Evolutionary conservation across 2,888 invertebrate genomes (phyloP).

Genomic region (Drosophila paracracens): DNA sequence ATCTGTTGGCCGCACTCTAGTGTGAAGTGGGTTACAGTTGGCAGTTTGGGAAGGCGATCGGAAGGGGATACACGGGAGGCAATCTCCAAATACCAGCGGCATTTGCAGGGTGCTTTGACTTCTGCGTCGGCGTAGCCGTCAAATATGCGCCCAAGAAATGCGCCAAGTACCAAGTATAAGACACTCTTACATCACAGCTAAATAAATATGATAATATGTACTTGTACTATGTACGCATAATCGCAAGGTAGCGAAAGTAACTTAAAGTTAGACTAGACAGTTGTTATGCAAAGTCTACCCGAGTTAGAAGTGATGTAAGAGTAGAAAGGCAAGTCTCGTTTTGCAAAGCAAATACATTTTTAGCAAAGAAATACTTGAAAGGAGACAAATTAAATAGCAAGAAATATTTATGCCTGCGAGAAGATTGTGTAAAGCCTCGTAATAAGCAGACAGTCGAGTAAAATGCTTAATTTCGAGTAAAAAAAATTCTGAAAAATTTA

Average conservation of each 20-base stretch:
- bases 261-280: constrained; percentile 15
- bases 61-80: constrained; percentile 9
- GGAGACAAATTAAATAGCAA: too few relatives aligned
- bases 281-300: neutral
- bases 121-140: constrained; percentile 40
- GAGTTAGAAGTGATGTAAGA: constrained; percentile 20
- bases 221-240: constrained; percentile 23
- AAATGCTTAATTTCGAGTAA: neutral
- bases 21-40: constrained; percentile 71
- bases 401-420: too few relatives aligned
- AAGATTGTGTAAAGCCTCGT: too few relatives aligned
- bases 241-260: neutral
- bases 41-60: constrained; percentile 20
- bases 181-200: constrained; percentile 26
- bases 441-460: neutral
- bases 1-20: constrained; percentile 64
- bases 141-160: constrained; percentile 30
- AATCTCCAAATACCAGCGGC: constrained; percentile 18
- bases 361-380: neutral
- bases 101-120: constrained; percentile 48
- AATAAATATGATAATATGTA: constrained; percentile 42
- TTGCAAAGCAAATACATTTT: neutral
- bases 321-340: constrained; percentile 5
- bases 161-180: constrained; percentile 12
- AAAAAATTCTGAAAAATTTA: neutral